Percentiles rank a stretch among this genome's conserved stretches.
Conservation (phyloP, 2,888 invertebrate species). For the Brachynemurus nebulosus region DNA sequence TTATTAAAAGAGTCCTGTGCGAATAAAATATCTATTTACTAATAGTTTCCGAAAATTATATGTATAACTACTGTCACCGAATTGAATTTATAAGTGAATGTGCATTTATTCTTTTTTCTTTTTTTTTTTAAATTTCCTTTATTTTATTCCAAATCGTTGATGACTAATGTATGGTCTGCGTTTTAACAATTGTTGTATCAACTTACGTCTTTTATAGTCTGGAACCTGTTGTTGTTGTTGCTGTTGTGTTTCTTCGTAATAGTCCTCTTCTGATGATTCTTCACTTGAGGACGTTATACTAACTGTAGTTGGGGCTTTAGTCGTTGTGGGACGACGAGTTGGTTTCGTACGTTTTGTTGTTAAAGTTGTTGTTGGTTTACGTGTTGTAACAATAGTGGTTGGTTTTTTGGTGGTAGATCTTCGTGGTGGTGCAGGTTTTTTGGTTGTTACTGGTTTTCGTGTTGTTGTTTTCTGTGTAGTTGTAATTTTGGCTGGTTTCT, state of each 20-base stretch:
- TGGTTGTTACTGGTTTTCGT: slow-evolving; percentile 25
- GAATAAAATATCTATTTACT: too few relatives aligned
- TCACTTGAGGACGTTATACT: slow-evolving; percentile 19
- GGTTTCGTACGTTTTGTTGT: slow-evolving; percentile 28
- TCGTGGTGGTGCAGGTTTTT: slow-evolving; percentile 27
- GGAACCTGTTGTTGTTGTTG: slow-evolving; percentile 17
- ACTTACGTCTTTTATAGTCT: slow-evolving; percentile 32
- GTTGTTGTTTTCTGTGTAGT: slow-evolving; percentile 18
- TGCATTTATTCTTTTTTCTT: too few relatives aligned
- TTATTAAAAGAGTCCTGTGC: too few relatives aligned
- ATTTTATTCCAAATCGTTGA: too few relatives aligned
- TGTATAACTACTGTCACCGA: too few relatives aligned
- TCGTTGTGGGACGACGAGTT: slow-evolving; percentile 18
- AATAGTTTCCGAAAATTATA: too few relatives aligned
- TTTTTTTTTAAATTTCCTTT: too few relatives aligned
- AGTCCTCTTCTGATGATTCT: slow-evolving; percentile 15
- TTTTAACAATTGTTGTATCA: not conserved
- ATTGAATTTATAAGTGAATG: too few relatives aligned
- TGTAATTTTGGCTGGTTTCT: slow-evolving; percentile 25
- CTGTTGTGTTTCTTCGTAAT: slow-evolving; percentile 21
- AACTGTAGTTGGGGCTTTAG: slow-evolving; percentile 21
- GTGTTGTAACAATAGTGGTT: slow-evolving; percentile 26
- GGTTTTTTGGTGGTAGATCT: slow-evolving; percentile 25
- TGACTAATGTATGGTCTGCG: too few relatives aligned
- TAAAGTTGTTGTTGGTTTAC: slow-evolving; percentile 30